A percentile compares a stretch with the other conserved stretches of the same genome.
These are phyloP conservation scores for Hydriomena furcata DNA, from an alignment of 2,888 invertebrate species.

Conservation along the genomic window DNA sequence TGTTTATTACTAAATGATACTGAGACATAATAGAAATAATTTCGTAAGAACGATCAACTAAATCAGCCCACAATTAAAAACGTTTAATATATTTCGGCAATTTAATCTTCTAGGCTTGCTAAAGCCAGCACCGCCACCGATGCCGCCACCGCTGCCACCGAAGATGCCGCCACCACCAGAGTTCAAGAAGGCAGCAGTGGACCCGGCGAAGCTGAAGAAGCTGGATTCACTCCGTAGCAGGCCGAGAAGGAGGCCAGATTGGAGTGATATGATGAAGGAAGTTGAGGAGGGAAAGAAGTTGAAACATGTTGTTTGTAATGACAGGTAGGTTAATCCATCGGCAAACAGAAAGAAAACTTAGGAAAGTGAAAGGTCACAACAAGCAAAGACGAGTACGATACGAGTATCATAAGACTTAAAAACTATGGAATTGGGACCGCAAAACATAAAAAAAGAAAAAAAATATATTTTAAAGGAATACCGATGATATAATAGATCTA, in stretches of 20 bases:
- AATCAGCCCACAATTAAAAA: too few species aligned
- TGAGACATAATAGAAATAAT: too few species aligned
- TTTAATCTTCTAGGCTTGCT: conserved; percentile 57
- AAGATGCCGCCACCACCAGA: conserved; percentile 84
- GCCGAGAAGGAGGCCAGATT: conserved; percentile 92
- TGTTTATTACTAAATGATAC: too few species aligned
- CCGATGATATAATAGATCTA: too few species aligned
- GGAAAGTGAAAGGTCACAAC: too few species aligned
- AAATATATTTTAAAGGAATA: too few species aligned
- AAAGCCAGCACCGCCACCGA: conserved; percentile 83
- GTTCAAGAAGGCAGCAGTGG: conserved; percentile 84
- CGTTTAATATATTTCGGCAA: neutral
- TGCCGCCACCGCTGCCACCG: conserved; percentile 89
- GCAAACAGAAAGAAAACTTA: too few species aligned
- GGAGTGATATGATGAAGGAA: conserved; percentile 96
- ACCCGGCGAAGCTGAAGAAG: conserved; percentile 84
- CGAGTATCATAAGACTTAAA: too few species aligned
- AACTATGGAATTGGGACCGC: too few species aligned
- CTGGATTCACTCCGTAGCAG: conserved; percentile 89
- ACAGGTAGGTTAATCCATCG: conserved; percentile 57
- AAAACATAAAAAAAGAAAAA: too few species aligned
- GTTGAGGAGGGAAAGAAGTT: conserved; percentile 92
- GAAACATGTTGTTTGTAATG: conserved; percentile 93
- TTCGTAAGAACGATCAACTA: too few species aligned
- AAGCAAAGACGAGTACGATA: too few species aligned